Base-by-base conservation (phyloP, 2,113 vertebrate genomes). In the Labeo rohita region DNA sequence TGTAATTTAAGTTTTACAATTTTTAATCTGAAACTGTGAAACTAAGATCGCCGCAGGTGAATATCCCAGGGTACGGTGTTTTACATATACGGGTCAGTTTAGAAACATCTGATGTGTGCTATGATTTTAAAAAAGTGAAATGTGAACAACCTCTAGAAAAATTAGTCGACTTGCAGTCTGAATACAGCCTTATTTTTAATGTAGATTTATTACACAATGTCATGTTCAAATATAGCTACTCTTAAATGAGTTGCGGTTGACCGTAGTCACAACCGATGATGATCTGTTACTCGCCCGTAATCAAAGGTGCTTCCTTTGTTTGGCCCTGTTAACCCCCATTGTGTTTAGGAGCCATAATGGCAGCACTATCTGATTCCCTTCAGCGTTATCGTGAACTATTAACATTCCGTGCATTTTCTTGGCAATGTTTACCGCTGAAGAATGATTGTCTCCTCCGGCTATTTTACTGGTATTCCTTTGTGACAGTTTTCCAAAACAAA, bases 341-440 rank as follows among this genome's bases (percentile, higher is more conserved):
- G 50, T 66, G 73, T 89, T 85, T 36, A 13, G 6, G 45, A 72
- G 43, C n/a, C 8, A 50, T 85, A 77, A 89, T 87, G 34, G 66
- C 23, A 4, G 70, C 18, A 50, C 72, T 73, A 74, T 21, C 54
- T 78, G 9, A 23, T 81, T 78, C 61, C 61, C 39, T 70, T 34
- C 83, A 36, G 50, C 39, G 15, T 54, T 83, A 84, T 86, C 28
- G 52, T 47, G 9, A 80, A 68, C 78, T 18, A 79, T 89, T 84
- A 87, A 88, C 78, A 87, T 87, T 85, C 88, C 88, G 0, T 23
- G 54, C 72, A 82, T 86, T 84, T 82, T 85, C 68, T 12, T 13
- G 45, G n/a, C 72, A 72, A 4, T 72, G 73, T 68, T 85, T 65
- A 54, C 68, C 21, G 56, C 45, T 23, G 50, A 80, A 45, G 70